Evolutionary conservation across 2,797 vertebrate genomes (phyloP), one percentile per base, ranked within the genome.

Genomic region (Rhinatrema bivittatum): DNA sequence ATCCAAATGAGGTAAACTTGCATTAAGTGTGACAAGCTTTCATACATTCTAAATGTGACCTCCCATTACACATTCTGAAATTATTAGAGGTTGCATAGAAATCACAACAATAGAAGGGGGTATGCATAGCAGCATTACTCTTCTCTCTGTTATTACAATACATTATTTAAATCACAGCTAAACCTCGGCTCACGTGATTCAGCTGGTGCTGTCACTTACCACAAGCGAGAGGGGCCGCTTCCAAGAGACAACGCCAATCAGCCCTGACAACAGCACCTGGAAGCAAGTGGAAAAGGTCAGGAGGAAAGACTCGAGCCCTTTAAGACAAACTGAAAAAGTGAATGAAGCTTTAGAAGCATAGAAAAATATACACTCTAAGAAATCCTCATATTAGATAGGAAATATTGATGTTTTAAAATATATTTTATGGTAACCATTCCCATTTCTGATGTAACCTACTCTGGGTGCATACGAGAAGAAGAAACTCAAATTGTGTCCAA

Each of bases 181-280:
- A 35, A 20, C 14, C 16, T 11, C 30, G 4, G 8, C 4, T 10
- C 30, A 46, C 11, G 5, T 2, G 18, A 42, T 26, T 15, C 48
- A 36, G 41, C 42, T 19, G 16, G 5, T 3, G 5, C 1, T 24
- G 14, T 6, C 15, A 74, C 96, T 97, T 73, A 99, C 96, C 90
- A 99, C 94, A 5, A 99, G 86, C 16, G 96, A 98, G 36, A 99
- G 86, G 5, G 96, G 94, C 59, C 96, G 91, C 72, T 98, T 98
- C 96, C 96, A 99, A 17, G 94, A 98, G 67, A 99, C 94, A 32
- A 99, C 91, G 1, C 96, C 96, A 0, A 99, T 98, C 68, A 99
- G 50, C 53, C 96, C 94, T 1, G 96, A 99, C 58, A 99, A 69
- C 68, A 99, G 84, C 72, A 99, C 96, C 96, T 98, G 76, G 9